A percentile compares a stretch with the other conserved stretches of the same genome.
These are phyloP conservation scores for Drosophila biarmipes DNA, from an alignment of 1,140 invertebrate species.

Conservation along the genomic window DNA sequence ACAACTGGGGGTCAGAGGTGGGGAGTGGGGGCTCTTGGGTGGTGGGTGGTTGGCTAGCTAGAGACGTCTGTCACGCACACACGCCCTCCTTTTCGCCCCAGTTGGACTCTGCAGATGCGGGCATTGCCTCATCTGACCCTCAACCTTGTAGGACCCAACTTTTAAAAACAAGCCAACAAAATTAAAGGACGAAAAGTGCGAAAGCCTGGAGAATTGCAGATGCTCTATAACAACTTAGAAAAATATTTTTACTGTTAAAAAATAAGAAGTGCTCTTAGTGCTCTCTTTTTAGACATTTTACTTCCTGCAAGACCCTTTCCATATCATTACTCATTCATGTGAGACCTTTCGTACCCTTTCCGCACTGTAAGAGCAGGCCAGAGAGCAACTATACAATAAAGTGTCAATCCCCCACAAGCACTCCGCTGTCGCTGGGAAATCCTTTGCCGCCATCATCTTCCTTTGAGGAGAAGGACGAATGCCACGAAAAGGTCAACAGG, in stretches of 20 bases:
- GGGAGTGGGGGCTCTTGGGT: not conserved
- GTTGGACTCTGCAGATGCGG: conserved; percentile 16
- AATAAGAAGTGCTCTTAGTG: no score
- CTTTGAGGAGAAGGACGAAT: conserved; percentile 23
- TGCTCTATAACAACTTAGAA: conserved; percentile 16
- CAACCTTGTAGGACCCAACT: conserved; percentile 37
- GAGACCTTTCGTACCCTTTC: conserved; percentile 4
- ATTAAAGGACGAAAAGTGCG: not conserved
- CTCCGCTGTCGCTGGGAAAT: conserved; percentile 1
- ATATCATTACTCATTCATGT: conserved; percentile 9
- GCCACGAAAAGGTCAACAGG: conserved; percentile 59
- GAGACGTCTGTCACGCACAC: conserved; percentile 74
- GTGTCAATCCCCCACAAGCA: conserved; percentile 36
- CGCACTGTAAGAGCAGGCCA: conserved; percentile 19
- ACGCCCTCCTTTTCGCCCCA: conserved; percentile 39
- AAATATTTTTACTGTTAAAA: no score
- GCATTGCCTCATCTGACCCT: conserved; percentile 37
- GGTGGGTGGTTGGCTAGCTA: conserved; percentile 2
- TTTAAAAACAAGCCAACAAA: conserved; percentile 40
- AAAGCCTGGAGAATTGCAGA: not conserved
- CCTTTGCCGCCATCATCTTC: conserved; percentile 42
- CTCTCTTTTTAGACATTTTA: no score
- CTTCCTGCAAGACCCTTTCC: no score
- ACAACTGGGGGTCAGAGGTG: conserved; percentile 23
- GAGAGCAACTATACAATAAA: conserved; percentile 62